Evolutionary conservation across 2,797 vertebrate species (phyloP), one percentile per base, ranked within the genome.

Genomic region (Nannoperca australis): DNA sequence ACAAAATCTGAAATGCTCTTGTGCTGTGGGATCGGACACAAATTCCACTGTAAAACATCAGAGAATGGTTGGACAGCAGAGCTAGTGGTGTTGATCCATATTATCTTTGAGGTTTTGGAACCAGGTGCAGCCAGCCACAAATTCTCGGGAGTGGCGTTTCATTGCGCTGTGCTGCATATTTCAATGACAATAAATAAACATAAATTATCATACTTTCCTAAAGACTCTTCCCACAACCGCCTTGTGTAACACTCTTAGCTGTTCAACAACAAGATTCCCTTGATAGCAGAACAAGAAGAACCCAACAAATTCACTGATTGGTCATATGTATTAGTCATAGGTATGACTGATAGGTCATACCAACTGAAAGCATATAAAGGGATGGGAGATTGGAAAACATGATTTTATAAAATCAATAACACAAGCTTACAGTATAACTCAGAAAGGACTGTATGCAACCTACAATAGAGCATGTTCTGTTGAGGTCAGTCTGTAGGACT

Each of bases 121-220:
- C 85, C 83, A 94, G 89, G 88, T 91, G 88, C 76, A 76, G 70
- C 22, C 64, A 74, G 78, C 85, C 88, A 32, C 88, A 84, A 60
- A 73, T 84, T 85, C 75, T 74, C n/a, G 34, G 70, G 79, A 73
- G 36, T 15, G 54, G 70, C 53, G 73, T 84, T 91, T 90, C 77
- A 77, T 77, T 88, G 79, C 69, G 2, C 78, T 32, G 54, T 13
- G 68, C 73, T 81, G 83, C 90, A 88, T 89, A 88, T 85, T 93
- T 91, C 72, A 83, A 74, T 80, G 87, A 90, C 88, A 92, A 92
- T 90, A 92, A 93, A 94, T 89, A 93, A 93, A 93, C 88, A 91
- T 36, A 83, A 89, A 93, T 93, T 93, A 91, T 88, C 90, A 90
- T 91, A 82, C 85, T 89, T 94, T 93, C 90, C 88, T 79, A 54